These are phyloP conservation scores for Anolis carolinensis DNA, from an alignment of 2,113 vertebrate genomes.

Conservation along the genomic window DNA sequence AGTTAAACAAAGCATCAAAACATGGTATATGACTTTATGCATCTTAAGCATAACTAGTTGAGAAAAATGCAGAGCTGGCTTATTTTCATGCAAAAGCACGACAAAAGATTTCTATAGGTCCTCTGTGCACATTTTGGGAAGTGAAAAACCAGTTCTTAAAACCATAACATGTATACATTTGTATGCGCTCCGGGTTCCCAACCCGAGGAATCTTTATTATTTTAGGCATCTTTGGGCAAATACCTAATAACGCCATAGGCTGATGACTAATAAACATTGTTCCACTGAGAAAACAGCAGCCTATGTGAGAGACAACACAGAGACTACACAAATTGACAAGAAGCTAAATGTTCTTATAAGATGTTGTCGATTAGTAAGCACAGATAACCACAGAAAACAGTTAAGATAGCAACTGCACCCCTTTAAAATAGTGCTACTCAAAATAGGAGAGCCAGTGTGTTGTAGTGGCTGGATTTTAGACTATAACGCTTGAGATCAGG, in stretches of 20 bases:
- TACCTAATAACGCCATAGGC: not conserved
- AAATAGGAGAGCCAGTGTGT: not conserved
- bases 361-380: not conserved
- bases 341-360: not conserved
- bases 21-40: not conserved
- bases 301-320: not conserved
- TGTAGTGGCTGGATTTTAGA: too few species aligned
- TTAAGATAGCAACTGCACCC: not conserved
- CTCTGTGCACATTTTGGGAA: constrained; percentile 18
- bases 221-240: not conserved
- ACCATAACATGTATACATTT: not conserved
- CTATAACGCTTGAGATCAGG: too few species aligned
- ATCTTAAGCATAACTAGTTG: not conserved
- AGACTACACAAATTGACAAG: not conserved
- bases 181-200: not conserved
- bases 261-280: not conserved
- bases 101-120: constrained; percentile 23
- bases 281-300: not conserved
- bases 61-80: constrained; percentile 13
- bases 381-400: not conserved
- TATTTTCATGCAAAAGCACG: constrained; percentile 23
- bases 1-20: constrained; percentile 28
- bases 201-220: not conserved
- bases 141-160: not conserved
- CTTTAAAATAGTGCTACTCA: not conserved